A percentile compares a stretch with the other conserved stretches of the same genome.
Conservation (phyloP, 2,113 vertebrate species). For the Acanthochromis polyacanthus region DNA sequence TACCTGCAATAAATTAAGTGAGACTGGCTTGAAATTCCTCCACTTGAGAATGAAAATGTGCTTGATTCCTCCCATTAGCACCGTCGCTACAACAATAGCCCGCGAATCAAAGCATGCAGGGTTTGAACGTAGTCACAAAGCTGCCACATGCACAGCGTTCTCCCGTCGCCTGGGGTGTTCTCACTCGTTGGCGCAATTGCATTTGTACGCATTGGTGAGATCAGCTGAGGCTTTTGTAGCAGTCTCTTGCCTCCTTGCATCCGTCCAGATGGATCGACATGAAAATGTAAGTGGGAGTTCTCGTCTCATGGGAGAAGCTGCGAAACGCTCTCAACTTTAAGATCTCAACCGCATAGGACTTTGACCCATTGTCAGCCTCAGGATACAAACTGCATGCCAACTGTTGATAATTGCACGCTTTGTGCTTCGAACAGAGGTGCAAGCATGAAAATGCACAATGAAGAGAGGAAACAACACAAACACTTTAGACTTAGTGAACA, state of each 20-base stretch:
- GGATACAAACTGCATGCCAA: constrained; percentile 34
- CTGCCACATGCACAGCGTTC: constrained; percentile 49
- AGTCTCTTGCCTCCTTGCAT: constrained; percentile 47
- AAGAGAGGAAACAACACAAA: background rate
- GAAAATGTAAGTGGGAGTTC: constrained; percentile 50
- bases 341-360: constrained; percentile 30
- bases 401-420: constrained; percentile 44
- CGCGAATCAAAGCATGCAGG: background rate
- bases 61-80: constrained; percentile 5
- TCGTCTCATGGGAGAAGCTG: constrained; percentile 23
- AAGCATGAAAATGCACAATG: background rate
- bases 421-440: background rate
- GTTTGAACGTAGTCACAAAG: constrained; percentile 34
- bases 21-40: background rate
- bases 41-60: constrained; percentile 22
- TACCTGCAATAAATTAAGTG: background rate
- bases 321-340: constrained; percentile 21
- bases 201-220: constrained; percentile 73
- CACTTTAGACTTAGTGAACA: background rate
- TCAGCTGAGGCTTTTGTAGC: constrained; percentile 57
- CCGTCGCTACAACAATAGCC: background rate
- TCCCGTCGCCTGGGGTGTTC: constrained; percentile 46
- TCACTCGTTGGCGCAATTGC: constrained; percentile 74
- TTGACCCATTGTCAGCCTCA: constrained; percentile 34
- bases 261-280: constrained; percentile 56